Evolutionary conservation across 2,888 invertebrate genomes (phyloP).

Genomic region (Apodemia mormo): DNA sequence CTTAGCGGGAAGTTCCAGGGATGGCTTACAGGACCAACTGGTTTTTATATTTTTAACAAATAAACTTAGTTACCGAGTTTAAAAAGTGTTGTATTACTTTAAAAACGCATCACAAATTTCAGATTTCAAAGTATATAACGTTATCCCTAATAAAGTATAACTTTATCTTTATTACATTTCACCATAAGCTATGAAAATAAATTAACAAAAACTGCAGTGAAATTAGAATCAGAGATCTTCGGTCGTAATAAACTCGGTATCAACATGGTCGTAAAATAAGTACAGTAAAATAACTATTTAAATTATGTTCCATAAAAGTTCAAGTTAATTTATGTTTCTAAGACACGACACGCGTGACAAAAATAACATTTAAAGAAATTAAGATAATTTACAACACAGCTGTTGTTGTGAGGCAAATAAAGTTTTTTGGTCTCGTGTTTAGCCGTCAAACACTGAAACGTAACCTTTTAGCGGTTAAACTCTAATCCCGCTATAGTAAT

Average conservation of each 20-base stretch:
- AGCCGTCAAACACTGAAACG: not conserved
- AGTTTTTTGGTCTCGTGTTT: too few relatives aligned
- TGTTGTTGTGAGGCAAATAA: too few relatives aligned
- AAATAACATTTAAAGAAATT: not conserved
- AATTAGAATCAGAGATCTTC: constrained; percentile 2
- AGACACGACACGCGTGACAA: not conserved
- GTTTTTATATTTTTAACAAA: not conserved
- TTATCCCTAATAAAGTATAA: not conserved
- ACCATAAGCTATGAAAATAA: not conserved
- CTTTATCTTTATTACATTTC: not conserved
- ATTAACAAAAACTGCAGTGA: not conserved
- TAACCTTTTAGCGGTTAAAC: too few relatives aligned
- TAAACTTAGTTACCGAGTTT: not conserved
- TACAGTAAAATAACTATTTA: not conserved
- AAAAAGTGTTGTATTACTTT: not conserved
- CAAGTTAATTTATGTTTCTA: not conserved
- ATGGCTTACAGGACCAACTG: too few relatives aligned
- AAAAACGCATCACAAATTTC: not conserved
- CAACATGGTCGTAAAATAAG: not conserved
- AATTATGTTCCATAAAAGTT: not conserved
- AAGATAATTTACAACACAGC: too few relatives aligned
- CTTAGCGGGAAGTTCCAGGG: too few relatives aligned
- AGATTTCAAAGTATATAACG: not conserved
- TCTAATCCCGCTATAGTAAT: too few relatives aligned
- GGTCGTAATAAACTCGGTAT: not conserved